Percentiles rank a stretch among this genome's conserved stretches.
phyloP scores from a whole-genome alignment of 2,797 vertebrate species.

The Notolepis coatsorum region DNA sequence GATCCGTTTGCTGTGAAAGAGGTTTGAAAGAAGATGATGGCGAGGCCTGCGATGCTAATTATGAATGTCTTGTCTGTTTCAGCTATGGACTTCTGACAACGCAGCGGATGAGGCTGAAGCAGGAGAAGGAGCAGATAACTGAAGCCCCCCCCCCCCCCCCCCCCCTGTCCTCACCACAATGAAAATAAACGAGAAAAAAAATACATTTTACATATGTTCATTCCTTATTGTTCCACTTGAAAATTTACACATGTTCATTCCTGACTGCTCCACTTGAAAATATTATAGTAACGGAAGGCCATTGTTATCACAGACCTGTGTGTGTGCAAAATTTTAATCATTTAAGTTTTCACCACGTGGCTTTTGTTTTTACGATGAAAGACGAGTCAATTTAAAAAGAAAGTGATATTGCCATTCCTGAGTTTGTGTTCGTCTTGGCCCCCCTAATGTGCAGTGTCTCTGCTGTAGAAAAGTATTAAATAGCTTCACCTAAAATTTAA shows the following conservation, averaged over 20 bases:
- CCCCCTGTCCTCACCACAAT: constrained; percentile 30
- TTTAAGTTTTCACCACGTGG: constrained; percentile 87
- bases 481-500: constrained; percentile 85
- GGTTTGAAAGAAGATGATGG: too few species aligned
- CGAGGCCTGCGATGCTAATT: neutral
- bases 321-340: constrained; percentile 83
- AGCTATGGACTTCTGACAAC: constrained; percentile 92
- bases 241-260: constrained; percentile 92
- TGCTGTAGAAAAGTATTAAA: constrained; percentile 92
- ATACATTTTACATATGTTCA: constrained; percentile 90
- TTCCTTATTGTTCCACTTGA: constrained; percentile 89
- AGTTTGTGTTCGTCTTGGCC: constrained; percentile 85
- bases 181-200: constrained; percentile 38
- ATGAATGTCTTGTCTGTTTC: constrained; percentile 4
- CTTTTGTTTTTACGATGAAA: constrained; percentile 81
- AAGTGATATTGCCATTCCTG: constrained; percentile 79
- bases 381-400: constrained; percentile 44
- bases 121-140: constrained; percentile 88
- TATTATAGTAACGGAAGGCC: constrained; percentile 87
- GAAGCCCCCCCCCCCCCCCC: constrained; percentile 63
- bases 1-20: too few species aligned
- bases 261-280: constrained; percentile 87
- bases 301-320: constrained; percentile 70
- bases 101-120: constrained; percentile 87
- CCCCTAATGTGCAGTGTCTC: constrained; percentile 88